Evolutionary conservation across 2,113 vertebrate species (phyloP).

Genomic region (Pygoscelis antarcticus): DNA sequence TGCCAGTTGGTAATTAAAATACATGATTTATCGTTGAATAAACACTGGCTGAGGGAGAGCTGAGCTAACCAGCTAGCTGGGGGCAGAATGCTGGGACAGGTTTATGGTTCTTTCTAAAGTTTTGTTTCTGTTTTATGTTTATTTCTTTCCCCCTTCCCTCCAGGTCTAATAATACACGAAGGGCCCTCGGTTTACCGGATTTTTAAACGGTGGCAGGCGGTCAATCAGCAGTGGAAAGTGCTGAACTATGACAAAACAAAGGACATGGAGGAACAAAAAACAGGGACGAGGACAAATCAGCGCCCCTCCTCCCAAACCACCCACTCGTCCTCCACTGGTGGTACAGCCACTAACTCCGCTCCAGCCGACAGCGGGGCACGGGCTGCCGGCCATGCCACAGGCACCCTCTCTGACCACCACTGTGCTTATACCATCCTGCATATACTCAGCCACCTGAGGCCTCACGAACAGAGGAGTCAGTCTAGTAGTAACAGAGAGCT

Average conservation of each 20-base stretch:
- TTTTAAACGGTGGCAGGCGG: constrained; percentile 98
- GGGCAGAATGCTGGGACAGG: background rate
- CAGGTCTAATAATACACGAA: constrained; percentile 97
- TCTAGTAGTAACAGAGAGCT: constrained; percentile 90
- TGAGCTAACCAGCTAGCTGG: background rate
- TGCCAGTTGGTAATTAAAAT: background rate
- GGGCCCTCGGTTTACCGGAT: constrained; percentile 97
- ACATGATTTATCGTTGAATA: background rate
- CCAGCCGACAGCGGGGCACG: constrained; percentile 72
- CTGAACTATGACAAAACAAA: constrained; percentile 96
- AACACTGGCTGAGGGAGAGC: background rate
- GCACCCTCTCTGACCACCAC: constrained; percentile 89
- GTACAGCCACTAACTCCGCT: constrained; percentile 81
- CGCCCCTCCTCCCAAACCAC: constrained; percentile 81
- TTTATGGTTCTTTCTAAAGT: constrained; percentile 21
- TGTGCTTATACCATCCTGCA: constrained; percentile 97
- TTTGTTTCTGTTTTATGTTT: constrained; percentile 36
- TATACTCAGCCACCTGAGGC: constrained; percentile 94
- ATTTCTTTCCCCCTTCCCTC: constrained; percentile 52
- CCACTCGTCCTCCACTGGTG: constrained; percentile 78
- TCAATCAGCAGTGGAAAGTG: constrained; percentile 99
- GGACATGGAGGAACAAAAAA: constrained; percentile 91
- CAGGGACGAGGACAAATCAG: constrained; percentile 83
- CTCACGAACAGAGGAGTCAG: constrained; percentile 87
- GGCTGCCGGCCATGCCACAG: constrained; percentile 72